phyloP scores from a whole-genome alignment of 1,140 invertebrate genomes.

The Drosophila kepulauana region DNA sequence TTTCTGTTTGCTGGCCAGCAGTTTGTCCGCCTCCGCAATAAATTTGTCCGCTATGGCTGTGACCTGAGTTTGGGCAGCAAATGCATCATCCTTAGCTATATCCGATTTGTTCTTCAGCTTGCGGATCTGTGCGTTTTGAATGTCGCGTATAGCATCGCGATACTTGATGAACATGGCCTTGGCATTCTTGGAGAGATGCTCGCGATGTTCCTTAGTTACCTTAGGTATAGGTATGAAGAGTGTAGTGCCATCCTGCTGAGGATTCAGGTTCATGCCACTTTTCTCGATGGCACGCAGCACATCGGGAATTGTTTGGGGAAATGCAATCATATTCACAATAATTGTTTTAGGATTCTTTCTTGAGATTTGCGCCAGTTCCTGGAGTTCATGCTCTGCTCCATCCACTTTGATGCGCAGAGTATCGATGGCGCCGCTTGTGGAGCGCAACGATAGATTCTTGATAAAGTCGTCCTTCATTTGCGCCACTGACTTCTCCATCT shows the following conservation, averaged over 20 bases:
- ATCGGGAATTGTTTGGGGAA: slow-evolving; percentile 93
- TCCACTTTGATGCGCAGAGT: slow-evolving; percentile 91
- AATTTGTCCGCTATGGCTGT: slow-evolving; percentile 88
- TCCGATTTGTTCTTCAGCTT: slow-evolving; percentile 89
- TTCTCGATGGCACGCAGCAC: slow-evolving; percentile 90
- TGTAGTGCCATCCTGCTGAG: slow-evolving; percentile 96
- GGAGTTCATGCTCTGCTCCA: slow-evolving; percentile 92
- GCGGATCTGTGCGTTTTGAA: slow-evolving; percentile 91
- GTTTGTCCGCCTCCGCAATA: slow-evolving; percentile 88
- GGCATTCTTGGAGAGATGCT: slow-evolving; percentile 94
- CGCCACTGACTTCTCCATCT: slow-evolving; percentile 89
- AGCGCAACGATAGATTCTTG: slow-evolving; percentile 91
- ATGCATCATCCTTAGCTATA: slow-evolving; percentile 89
- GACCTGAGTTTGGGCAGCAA: slow-evolving; percentile 89
- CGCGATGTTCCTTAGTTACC: slow-evolving; percentile 96
- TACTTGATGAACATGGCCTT: slow-evolving; percentile 93
- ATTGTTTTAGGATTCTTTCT: slow-evolving; percentile 95
- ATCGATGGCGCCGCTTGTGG: slow-evolving; percentile 91
- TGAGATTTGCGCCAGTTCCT: slow-evolving; percentile 95
- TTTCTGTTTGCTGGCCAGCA: slow-evolving; percentile 89
- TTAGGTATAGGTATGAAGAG: slow-evolving; percentile 95
- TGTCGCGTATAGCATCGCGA: slow-evolving; percentile 91
- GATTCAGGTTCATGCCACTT: slow-evolving; percentile 96
- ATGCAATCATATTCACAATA: slow-evolving; percentile 92
- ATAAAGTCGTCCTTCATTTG: slow-evolving; percentile 92